Base-by-base conservation (phyloP, 2,888 invertebrate species). In the Acrocyrtus sp. region DNA sequence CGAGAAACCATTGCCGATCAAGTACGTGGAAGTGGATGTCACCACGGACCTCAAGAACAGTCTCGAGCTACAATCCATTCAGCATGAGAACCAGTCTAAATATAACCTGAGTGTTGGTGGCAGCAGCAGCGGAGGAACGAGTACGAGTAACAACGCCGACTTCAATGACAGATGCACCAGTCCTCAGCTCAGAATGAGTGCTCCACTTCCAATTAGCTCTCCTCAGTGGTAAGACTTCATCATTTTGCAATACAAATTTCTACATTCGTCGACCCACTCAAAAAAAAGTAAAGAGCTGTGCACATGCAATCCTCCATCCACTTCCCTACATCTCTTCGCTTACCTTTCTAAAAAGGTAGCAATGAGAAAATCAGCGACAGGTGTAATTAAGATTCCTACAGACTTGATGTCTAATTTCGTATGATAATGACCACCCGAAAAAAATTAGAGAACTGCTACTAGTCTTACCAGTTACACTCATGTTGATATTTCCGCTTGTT, bases 1-100 rank as follows among this genome's bases (percentile, higher is more conserved):
- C 74, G 92, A 94, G 84, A 91, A 93, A 84, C 92, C 93, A 72
- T 93, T 60, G 22, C 68, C 68, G 45, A 54, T 68, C 53, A 68
- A 68, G 54, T 54, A 54, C 47, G 60, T 68, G 6, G 61, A 68
- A 21, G 68, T 68, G 68, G 68, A 61, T 45, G 60, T 41, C 27
- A 53, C 26, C 27, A 58, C 58, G 45, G 68, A 68, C 15, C 34
- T 61, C 6, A 68, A 54, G 26, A 68, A 60, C 17, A 61, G 60
- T 60, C 53, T 68, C 10, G 68, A 68, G 45, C 15, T 68, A 26
- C 53, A 61, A 68, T 60, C 61, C 1, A 60, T 68, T 53, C 60
- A 57, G 26, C 56, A 61, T 47, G 68, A 68, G 26, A 68, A 54
- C 54, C 68, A 68, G 61, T 68, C 61, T 47, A 68, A 68, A 60